Base-by-base conservation (phyloP, 2,888 invertebrate species). In the Eupsilia transversa region DNA sequence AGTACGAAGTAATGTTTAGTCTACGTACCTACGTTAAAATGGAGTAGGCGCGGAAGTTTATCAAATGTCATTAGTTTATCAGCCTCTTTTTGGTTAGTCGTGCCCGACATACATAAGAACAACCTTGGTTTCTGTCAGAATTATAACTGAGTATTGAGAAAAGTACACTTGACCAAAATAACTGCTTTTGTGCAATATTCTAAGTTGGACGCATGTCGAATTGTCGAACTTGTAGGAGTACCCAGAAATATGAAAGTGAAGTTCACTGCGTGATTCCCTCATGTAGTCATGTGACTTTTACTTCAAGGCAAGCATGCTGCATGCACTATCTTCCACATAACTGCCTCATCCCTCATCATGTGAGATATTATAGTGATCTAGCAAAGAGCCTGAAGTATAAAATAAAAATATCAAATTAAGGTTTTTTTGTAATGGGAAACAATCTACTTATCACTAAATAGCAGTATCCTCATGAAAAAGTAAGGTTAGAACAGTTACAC, bases 1-100 rank as follows among this genome's bases (percentile, higher is more conserved):
- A 33, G 33, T 52, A 64, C 59, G 23, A 33, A n/a, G 3, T 56
- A 46, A 9, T 46, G 49, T 63, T 52, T 33, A 33, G 43, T 54
- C 27, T 83, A 38, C 2, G 17, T 43, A 35, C 54, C 30, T 83
- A 49, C 2, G n/a, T 35, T 12, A 64, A 74, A 56, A 70, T 70
- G 70, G 64, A 66, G 41, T 64, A 64, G 54, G 27, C 14, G 30
- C 54, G 66, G 63, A 74, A 70, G 70, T 64, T 66, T 67, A 80
- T 80, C 67, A n/a, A 60, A 27, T 68, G 81, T 74, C 81, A 75
- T 71, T 70, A 74, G 70, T 74, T 84, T 81, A 81, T 71, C 81
- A 54, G 54, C 5, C 17, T 38, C 17, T 38, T 73, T 72, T 81
- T 54, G 66, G 41, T 70, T 69, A 69, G 27, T 54, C 20, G 27